Percentiles rank a stretch among this genome's conserved stretches.
Conservation (phyloP, 1,140 invertebrate genomes). For the Drepana arcuata region DNA sequence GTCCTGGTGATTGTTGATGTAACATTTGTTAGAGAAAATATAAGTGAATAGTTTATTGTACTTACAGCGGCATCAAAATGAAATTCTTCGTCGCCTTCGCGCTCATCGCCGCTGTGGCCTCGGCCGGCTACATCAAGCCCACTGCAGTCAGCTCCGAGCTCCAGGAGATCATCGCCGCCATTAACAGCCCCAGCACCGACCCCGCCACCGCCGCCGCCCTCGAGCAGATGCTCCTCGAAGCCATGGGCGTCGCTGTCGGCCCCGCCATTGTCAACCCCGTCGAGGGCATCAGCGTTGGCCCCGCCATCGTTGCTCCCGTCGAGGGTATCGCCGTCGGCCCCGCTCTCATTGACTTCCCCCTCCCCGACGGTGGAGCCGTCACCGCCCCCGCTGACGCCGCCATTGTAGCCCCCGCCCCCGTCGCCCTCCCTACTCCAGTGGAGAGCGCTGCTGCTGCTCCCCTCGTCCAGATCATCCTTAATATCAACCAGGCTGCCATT, state of each 20-base stretch:
- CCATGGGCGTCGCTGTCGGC: conserved; percentile 16
- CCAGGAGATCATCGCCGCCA: conserved; percentile 39
- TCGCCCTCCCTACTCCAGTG: background rate
- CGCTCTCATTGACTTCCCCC: conserved; percentile 4
- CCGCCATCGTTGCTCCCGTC: conserved; percentile 33
- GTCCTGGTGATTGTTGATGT: too few species aligned
- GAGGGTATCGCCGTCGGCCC: conserved; percentile 16
- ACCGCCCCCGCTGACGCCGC: background rate
- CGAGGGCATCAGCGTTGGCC: conserved; percentile 12
- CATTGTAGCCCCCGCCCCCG: background rate
- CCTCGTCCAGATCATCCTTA: conserved; percentile 11
- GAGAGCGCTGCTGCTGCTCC: background rate
- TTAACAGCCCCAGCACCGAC: conserved; percentile 49
- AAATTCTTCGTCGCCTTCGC: conserved; percentile 42
- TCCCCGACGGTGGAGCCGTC: conserved; percentile 1
- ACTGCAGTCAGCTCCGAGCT: conserved; percentile 9
- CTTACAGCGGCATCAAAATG: conserved; percentile 30
- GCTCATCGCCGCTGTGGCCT: conserved; percentile 33
- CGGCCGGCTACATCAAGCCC: conserved; percentile 20
- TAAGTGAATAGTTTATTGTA: too few species aligned
- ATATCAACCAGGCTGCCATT: conserved; percentile 4
- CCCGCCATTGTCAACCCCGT: conserved; percentile 8
- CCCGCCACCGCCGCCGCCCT: conserved; percentile 43
- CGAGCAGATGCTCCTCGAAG: conserved; percentile 25
- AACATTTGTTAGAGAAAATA: too few species aligned